Percentiles rank a stretch among this genome's conserved stretches.
Evolutionary conservation across 1,140 invertebrate species (phyloP).

Genomic region (Cotesia glomerata): DNA sequence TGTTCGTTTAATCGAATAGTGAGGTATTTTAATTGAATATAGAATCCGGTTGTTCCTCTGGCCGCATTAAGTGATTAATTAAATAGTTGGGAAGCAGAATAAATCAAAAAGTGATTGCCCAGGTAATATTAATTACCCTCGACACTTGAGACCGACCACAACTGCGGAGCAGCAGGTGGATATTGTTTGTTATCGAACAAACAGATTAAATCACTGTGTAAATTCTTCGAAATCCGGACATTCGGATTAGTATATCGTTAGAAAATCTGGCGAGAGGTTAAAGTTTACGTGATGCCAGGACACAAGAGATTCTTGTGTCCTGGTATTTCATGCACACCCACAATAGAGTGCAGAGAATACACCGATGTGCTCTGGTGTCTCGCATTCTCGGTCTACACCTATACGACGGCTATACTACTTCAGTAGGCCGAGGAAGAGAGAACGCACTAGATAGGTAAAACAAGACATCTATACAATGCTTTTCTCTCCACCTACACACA

Average conservation of each 20-base stretch:
- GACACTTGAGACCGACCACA: not conserved
- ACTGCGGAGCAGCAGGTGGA: not conserved
- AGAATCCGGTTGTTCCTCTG: too few species aligned
- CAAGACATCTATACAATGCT: too few species aligned
- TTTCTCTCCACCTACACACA: too few species aligned
- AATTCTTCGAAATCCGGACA: constrained; percentile 15
- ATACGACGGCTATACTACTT: too few species aligned
- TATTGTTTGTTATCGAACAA: not conserved
- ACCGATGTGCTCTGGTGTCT: not conserved
- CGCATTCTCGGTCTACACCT: not conserved
- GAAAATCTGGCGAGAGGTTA: constrained; percentile 13
- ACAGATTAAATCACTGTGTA: constrained; percentile 10
- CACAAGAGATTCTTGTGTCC: constrained; percentile 17
- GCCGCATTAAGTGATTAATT: too few species aligned
- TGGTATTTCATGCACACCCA: not conserved
- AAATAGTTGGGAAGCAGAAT: too few species aligned
- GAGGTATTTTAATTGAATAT: too few species aligned
- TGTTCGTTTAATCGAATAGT: too few species aligned
- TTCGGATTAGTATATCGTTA: constrained; percentile 26
- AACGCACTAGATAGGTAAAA: too few species aligned
- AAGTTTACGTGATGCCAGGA: constrained; percentile 2
- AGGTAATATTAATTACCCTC: too few species aligned
- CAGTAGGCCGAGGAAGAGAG: too few species aligned
- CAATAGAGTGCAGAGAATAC: not conserved
- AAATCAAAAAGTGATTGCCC: too few species aligned